These are phyloP conservation scores for Saccopteryx leptura DNA, from an alignment of 2,113 vertebrate genomes.

Conservation along the genomic window DNA sequence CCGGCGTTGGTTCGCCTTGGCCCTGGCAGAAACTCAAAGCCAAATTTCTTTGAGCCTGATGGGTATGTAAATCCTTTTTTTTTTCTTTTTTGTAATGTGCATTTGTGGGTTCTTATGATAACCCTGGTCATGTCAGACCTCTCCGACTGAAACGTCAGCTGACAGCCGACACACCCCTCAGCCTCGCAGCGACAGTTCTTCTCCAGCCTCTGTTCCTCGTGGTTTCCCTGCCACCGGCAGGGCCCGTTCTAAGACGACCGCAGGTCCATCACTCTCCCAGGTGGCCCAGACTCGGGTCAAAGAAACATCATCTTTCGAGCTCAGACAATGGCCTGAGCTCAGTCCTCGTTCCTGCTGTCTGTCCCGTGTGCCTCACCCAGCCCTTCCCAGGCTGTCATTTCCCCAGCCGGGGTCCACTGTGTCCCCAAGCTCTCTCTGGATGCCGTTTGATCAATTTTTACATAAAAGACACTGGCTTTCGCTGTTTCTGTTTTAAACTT, in stretches of 20 bases:
- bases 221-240: background rate
- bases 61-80: background rate
- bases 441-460: background rate
- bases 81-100: background rate
- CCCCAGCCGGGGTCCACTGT: background rate
- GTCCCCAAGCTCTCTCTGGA: background rate
- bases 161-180: rapidly evolving
- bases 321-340: background rate
- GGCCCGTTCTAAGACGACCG: background rate
- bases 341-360: background rate
- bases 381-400: background rate
- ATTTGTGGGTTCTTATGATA: background rate
- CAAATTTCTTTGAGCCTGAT: background rate
- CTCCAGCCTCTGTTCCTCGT: background rate
- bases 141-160: rapidly evolving
- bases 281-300: background rate
- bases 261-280: background rate
- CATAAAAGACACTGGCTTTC: background rate
- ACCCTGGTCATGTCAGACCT: background rate
- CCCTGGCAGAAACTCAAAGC: background rate
- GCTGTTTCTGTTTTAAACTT: background rate
- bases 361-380: background rate
- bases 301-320: background rate
- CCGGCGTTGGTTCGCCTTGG: background rate
- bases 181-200: background rate